These are phyloP conservation scores for Noctilio leporinus DNA, from an alignment of 2,113 vertebrate genomes.

Conservation along the genomic window DNA sequence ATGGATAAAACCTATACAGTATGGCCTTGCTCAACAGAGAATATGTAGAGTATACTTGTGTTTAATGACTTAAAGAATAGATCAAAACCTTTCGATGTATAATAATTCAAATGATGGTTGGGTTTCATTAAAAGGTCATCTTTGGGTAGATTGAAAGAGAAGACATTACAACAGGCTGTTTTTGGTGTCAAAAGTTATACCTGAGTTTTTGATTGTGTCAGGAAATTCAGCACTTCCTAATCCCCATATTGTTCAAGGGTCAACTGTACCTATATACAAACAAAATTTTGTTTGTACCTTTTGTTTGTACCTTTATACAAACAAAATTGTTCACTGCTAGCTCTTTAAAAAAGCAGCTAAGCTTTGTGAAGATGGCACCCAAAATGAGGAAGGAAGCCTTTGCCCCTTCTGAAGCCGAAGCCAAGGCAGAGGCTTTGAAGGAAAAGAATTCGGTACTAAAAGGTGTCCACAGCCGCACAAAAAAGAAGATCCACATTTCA, in stretches of 20 bases:
- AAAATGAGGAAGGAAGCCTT: too few relatives aligned
- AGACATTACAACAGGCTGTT: neutral
- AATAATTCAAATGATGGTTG: neutral
- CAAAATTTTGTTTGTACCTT: too few relatives aligned
- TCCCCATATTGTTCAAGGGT: neutral
- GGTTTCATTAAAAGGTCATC: neutral
- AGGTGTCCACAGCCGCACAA: too few relatives aligned
- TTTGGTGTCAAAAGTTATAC: neutral
- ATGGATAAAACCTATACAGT: neutral
- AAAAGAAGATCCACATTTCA: too few relatives aligned
- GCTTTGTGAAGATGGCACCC: too few relatives aligned
- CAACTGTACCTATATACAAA: neutral
- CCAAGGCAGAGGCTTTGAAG: too few relatives aligned
- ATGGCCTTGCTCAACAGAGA: neutral
- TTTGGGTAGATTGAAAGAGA: neutral
- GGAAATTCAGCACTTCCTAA: neutral
- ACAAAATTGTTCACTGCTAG: neutral
- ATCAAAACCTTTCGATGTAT: neutral
- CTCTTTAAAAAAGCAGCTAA: neutral
- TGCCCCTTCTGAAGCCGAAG: too few relatives aligned
- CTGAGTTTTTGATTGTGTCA: neutral
- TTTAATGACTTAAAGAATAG: neutral
- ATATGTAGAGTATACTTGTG: neutral
- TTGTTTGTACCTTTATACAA: too few relatives aligned
- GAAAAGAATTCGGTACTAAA: too few relatives aligned